Evolutionary conservation across 2,797 vertebrate genomes (phyloP), one percentile per base, ranked within the genome.

Genomic region (Diceros bicornis): DNA sequence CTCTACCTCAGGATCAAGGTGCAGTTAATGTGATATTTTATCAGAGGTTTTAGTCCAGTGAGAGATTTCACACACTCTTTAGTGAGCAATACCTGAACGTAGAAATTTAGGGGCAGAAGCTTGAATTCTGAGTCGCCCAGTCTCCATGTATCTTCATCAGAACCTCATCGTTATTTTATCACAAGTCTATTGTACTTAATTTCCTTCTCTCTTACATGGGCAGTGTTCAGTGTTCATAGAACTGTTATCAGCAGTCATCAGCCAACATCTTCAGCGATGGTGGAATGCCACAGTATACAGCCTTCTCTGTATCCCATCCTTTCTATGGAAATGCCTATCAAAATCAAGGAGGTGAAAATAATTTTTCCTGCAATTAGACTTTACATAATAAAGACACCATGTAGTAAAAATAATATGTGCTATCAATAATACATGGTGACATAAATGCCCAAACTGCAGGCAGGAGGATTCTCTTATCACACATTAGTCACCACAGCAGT

Each of bases 351-450:
- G 89, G 89, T 91, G 98, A 96, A 94, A 95, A 94, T 95, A 97
- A 85, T 98, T 98, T 98, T 98, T 97, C 97, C 89, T 95, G 97
- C 97, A 98, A 97, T 98, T 98, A 96, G 96, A 97, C 96, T 97
- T 98, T 96, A 96, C 72, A 86, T 87, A 97, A 96, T 96, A 96
- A 97, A 92, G 95, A 95, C 14, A 97, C 84, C 44, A 81, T 84
- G 94, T 95, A 95, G 94, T 97, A 98, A 98, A 98, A 99, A 98
- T 98, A 98, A 83, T 97, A 96, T 32, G 50, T 97, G 95, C 97
- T 98, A 97, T 98, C 98, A 98, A 95, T 98, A 98, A 98, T 74
- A 97, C 29, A 41, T 44, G 87, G 96, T 93, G 97, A 98, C 98
- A 97, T 93, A 97, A 98, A 98, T 97, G 97, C 85, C 96, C 94